These are phyloP conservation scores for Cacatua alba DNA, from an alignment of 2,113 vertebrate species.

Conservation along the genomic window DNA sequence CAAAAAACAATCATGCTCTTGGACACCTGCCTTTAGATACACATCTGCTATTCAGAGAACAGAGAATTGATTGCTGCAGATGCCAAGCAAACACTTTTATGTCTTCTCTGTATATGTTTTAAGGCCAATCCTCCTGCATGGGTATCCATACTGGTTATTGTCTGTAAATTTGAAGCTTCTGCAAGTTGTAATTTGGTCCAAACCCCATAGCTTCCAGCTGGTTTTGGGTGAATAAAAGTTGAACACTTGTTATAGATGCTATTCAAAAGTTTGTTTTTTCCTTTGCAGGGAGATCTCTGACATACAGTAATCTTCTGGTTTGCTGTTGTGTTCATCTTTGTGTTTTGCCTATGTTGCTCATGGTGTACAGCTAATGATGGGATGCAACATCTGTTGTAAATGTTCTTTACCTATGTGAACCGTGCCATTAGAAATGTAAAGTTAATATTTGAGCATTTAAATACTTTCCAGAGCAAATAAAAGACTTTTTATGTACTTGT, in stretches of 20 bases:
- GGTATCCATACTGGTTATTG: not conserved
- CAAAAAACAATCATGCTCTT: not conserved
- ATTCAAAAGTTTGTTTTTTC: not conserved
- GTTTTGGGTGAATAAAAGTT: not conserved
- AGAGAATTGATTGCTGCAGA: not conserved
- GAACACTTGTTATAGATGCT: not conserved
- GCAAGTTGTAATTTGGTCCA: not conserved
- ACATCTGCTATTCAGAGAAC: not conserved
- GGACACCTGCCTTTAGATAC: constrained; percentile 42
- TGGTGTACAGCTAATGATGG: not conserved
- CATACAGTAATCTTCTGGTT: not conserved
- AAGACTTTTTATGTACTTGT: not conserved
- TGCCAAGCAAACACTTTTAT: not conserved
- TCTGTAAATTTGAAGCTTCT: constrained; percentile 24
- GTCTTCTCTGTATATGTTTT: constrained; percentile 3
- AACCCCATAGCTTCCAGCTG: not conserved
- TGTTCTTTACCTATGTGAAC: not conserved
- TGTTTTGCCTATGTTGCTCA: not conserved
- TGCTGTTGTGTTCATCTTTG: not conserved
- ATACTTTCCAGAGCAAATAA: not conserved
- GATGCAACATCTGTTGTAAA: not conserved
- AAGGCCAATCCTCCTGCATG: not conserved
- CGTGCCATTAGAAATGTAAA: not conserved
- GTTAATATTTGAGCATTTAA: not conserved
- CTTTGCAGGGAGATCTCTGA: not conserved